These are phyloP conservation scores for Valencia hispanica DNA, from an alignment of 2,797 vertebrate genomes.

Conservation along the genomic window DNA sequence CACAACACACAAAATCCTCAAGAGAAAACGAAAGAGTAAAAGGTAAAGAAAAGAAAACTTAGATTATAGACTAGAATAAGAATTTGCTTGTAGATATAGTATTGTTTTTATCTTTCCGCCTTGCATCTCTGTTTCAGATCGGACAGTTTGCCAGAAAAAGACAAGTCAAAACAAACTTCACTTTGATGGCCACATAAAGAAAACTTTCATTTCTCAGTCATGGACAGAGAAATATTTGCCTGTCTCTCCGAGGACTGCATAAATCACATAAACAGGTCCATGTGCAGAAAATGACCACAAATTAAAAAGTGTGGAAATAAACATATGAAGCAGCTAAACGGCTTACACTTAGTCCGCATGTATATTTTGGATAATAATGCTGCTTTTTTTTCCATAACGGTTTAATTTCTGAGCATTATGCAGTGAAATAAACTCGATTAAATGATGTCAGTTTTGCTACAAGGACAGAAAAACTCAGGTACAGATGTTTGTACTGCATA, in stretches of 20 bases:
- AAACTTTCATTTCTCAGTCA: not conserved
- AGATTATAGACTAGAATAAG: too few species aligned
- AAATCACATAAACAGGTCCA: too few species aligned
- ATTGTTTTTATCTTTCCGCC: not conserved
- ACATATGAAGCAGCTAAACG: not conserved
- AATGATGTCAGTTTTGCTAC: not conserved
- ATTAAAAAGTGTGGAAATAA: not conserved
- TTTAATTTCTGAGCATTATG: too few species aligned
- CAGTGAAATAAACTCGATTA: not conserved
- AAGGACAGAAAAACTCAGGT: not conserved
- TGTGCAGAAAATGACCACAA: not conserved
- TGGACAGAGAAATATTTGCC: not conserved
- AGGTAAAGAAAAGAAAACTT: slow-evolving; percentile 37
- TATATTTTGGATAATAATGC: not conserved
- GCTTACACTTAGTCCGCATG: not conserved
- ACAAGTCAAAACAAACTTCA: slow-evolving; percentile 30
- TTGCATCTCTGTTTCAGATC: slow-evolving; percentile 57
- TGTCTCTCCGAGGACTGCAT: not conserved
- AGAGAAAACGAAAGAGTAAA: slow-evolving; percentile 21
- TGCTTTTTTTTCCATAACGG: not conserved
- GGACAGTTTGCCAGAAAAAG: not conserved
- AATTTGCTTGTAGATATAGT: not conserved
- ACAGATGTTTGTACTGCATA: not conserved
- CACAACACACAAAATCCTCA: slow-evolving; percentile 11
- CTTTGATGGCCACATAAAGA: slow-evolving; percentile 48